Conservation (phyloP, 2,113 vertebrate species). For the Dromaius novaehollandiae region DNA sequence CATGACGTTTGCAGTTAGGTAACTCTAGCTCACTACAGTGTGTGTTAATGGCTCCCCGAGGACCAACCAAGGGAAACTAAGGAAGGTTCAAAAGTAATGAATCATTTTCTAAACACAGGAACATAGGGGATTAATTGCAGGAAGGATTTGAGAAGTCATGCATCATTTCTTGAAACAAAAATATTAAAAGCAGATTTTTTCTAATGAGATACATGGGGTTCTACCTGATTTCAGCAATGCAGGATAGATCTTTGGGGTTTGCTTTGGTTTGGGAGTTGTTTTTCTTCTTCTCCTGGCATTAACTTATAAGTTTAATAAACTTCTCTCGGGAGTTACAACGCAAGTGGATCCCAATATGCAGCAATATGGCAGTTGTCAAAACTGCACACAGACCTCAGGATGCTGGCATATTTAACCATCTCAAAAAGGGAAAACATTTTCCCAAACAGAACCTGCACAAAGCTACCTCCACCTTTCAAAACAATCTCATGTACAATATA, state of each 20-base stretch:
- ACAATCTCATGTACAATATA: not conserved
- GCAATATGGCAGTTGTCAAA: not conserved
- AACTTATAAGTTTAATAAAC: conserved; percentile 21
- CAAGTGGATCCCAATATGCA: conserved; percentile 35
- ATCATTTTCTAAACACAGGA: conserved; percentile 98
- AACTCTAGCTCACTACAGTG: conserved; percentile 87
- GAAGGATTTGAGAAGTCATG: conserved; percentile 96
- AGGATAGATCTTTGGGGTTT: conserved; percentile 6
- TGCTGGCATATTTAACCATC: not conserved
- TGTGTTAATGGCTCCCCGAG: conserved; percentile 92
- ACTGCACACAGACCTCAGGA: not conserved
- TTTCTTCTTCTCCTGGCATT: conserved; percentile 18
- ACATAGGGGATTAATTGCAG: conserved; percentile 98
- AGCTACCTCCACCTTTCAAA: not conserved
- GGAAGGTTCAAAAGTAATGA: conserved; percentile 94
- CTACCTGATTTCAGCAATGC: conserved; percentile 62
- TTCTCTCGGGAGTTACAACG: conserved; percentile 22
- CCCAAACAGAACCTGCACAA: not conserved
- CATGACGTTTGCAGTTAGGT: conserved; percentile 85
- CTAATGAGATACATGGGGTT: conserved; percentile 76
- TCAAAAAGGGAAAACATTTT: not conserved
- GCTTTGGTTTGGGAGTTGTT: conserved; percentile 36
- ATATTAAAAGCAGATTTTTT: conserved; percentile 90
- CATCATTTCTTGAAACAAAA: conserved; percentile 89
- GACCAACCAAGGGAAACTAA: conserved; percentile 82